Conservation (phyloP, 2,888 invertebrate genomes). For the Hirtodrosophila histrioides region DNA sequence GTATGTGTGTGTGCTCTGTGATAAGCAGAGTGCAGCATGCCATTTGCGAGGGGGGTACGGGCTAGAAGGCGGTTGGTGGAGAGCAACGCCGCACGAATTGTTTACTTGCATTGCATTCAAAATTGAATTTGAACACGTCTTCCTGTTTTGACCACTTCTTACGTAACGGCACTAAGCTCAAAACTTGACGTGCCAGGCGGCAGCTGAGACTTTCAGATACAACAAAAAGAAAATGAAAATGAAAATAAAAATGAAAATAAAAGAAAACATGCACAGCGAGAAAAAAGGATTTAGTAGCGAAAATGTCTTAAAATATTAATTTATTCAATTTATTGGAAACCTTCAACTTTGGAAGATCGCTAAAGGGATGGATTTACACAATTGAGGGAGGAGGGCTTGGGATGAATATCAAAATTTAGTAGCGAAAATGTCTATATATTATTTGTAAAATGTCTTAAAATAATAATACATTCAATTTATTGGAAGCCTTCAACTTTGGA, state of each 20-base stretch:
- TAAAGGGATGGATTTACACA: too few relatives aligned
- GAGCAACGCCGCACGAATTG: slow-evolving; percentile 26
- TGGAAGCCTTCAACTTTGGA: too few relatives aligned
- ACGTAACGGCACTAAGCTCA: slow-evolving; percentile 40
- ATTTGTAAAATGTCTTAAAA: too few relatives aligned
- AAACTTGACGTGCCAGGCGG: slow-evolving; percentile 33
- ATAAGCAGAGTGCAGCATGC: slow-evolving; percentile 46
- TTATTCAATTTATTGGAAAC: too few relatives aligned
- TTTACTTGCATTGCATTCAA: slow-evolving; percentile 43
- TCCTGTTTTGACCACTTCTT: slow-evolving; percentile 60
- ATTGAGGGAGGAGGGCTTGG: too few relatives aligned
- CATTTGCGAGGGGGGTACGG: background rate
- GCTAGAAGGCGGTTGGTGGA: background rate
- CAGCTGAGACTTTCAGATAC: slow-evolving; percentile 19
- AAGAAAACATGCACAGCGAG: slow-evolving; percentile 6
- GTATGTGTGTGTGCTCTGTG: slow-evolving; percentile 3
- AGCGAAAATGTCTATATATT: too few relatives aligned
- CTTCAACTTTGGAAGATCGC: too few relatives aligned
- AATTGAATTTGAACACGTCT: slow-evolving; percentile 71
- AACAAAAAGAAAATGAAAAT: background rate
- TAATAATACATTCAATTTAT: too few relatives aligned
- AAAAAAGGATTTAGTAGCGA: too few relatives aligned
- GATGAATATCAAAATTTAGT: too few relatives aligned
- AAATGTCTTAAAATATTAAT: too few relatives aligned
- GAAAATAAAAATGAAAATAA: too few relatives aligned